Percentiles rank a stretch among this genome's conserved stretches.
These are phyloP conservation scores for Erpornis zantholeuca DNA, from an alignment of 2,113 vertebrate genomes.

Conservation along the genomic window DNA sequence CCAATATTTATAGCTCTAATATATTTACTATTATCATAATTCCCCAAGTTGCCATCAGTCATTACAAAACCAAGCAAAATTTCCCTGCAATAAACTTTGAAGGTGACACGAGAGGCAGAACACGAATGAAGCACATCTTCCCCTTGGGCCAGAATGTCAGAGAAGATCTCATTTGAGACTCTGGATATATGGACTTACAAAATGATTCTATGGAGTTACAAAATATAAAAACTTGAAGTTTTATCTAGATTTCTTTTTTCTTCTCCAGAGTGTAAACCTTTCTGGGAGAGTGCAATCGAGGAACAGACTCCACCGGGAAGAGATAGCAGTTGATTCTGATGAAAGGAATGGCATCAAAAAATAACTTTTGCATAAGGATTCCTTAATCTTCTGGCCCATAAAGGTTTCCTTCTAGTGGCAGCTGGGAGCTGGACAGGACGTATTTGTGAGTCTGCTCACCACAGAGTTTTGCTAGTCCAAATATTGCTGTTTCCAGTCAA, in stretches of 20 bases:
- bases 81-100: neutral
- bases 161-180: neutral
- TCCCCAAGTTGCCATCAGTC: neutral
- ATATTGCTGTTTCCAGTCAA: neutral
- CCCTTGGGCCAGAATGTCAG: neutral
- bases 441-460: neutral
- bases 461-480: neutral
- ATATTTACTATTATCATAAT: slow-evolving; percentile 44
- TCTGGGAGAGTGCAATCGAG: neutral
- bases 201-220: neutral
- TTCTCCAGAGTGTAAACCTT: neutral
- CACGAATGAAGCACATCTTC: neutral
- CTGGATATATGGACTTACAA: neutral
- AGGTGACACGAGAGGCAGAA: neutral
- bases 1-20: slow-evolving; percentile 48
- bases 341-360: neutral
- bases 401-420: neutral
- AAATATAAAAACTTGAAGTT: neutral
- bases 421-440: neutral
- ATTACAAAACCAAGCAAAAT: slow-evolving; percentile 17
- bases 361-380: neutral
- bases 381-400: neutral
- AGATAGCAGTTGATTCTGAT: neutral
- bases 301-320: neutral
- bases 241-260: neutral